Percentiles rank a stretch among this genome's conserved stretches.
phyloP scores from a whole-genome alignment of 1,140 invertebrate genomes.

The Anastatus disparis region DNA sequence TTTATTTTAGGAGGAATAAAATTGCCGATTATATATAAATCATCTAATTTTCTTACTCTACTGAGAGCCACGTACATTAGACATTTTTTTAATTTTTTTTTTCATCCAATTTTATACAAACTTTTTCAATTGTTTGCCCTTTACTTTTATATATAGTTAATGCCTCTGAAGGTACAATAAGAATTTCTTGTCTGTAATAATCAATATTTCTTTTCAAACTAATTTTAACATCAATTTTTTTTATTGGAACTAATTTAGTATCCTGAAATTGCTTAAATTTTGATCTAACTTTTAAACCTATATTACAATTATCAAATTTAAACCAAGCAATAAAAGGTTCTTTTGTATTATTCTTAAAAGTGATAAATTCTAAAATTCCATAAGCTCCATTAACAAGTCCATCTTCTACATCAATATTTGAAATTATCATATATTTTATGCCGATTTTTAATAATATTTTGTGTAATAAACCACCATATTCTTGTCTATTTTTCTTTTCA shows the following conservation, averaged over 20 bases:
- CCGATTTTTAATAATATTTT: slow-evolving; percentile 1
- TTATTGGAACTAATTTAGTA: neutral
- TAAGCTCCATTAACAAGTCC: too few species aligned
- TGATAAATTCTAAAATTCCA: too few species aligned
- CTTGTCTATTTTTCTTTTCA: too few species aligned
- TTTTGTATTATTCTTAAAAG: too few species aligned
- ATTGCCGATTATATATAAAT: slow-evolving; percentile 1
- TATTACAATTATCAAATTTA: too few species aligned
- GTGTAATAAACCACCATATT: too few species aligned
- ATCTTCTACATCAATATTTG: neutral
- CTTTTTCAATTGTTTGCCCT: too few species aligned
- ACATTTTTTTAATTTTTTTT: too few species aligned
- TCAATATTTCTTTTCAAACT: slow-evolving; percentile 27
- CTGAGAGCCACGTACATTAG: slow-evolving; percentile 41
- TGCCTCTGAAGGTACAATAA: slow-evolving; percentile 43
- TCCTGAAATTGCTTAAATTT: neutral
- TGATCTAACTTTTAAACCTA: neutral
- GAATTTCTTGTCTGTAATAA: slow-evolving; percentile 42
- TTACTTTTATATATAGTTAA: too few species aligned
- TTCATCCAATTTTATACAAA: too few species aligned
- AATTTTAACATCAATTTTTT: neutral
- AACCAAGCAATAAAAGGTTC: neutral
- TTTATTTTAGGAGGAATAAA: neutral
- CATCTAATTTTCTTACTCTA: neutral
- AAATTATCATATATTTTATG: slow-evolving; percentile 8